Conservation (phyloP, 1,140 invertebrate genomes). For the Oedothorax gibbosus region DNA sequence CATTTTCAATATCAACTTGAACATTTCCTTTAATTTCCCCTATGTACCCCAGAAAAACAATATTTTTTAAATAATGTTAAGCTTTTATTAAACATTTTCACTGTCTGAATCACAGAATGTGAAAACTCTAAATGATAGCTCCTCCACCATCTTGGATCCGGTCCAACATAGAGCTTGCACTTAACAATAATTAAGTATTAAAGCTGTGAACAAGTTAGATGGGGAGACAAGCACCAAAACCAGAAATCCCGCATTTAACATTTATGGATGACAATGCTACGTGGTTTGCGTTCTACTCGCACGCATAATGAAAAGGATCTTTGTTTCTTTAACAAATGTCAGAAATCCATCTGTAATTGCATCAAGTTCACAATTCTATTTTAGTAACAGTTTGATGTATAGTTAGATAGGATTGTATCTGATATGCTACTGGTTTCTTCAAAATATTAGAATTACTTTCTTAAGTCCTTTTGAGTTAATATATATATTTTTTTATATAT, state of each 20-base stretch:
- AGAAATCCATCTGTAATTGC: constrained; percentile 24
- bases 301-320: constrained; percentile 33
- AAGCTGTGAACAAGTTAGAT: constrained; percentile 31
- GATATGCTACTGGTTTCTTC: no score
- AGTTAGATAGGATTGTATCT: no score
- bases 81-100: no score
- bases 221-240: constrained; percentile 1
- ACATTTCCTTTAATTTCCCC: no score
- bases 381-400: not conserved
- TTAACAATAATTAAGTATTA: constrained; percentile 35
- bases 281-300: not conserved
- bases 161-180: not conserved
- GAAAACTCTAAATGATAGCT: not conserved
- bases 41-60: no score
- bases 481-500: no score
- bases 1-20: no score
- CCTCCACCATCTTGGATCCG: not conserved
- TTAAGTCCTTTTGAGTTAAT: no score
- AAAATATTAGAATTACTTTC: no score
- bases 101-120: no score
- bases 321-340: constrained; percentile 44
- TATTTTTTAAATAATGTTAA: no score
- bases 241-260: constrained; percentile 25
- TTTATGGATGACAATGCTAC: constrained; percentile 16
- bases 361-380: constrained; percentile 8